A percentile compares a stretch with the other conserved stretches of the same genome.
Evolutionary conservation across 1,140 invertebrate genomes (phyloP).

Genomic region (Bemisia tabaci): DNA sequence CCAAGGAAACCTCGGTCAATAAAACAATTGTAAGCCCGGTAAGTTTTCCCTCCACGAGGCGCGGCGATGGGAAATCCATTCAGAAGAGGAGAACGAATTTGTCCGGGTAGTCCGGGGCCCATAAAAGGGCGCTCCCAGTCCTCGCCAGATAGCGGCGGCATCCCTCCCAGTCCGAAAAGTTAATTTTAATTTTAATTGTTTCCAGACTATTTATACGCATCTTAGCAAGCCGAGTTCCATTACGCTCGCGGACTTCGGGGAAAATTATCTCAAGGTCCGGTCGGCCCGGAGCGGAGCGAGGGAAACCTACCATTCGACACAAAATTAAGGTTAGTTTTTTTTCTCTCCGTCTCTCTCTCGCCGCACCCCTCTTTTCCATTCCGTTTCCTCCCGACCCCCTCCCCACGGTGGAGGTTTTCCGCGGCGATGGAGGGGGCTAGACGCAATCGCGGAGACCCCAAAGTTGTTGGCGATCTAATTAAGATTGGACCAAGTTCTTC

Average conservation of each 20-base stretch:
- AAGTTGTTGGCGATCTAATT: background rate
- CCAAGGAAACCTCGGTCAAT: no score
- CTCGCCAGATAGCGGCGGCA: no score
- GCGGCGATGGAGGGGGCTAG: no score
- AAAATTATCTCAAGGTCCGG: background rate
- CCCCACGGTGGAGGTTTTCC: background rate
- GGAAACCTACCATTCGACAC: background rate
- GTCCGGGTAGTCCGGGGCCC: no score
- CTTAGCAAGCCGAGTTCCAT: background rate
- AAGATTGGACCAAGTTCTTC: background rate
- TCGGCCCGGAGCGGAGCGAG: no score
- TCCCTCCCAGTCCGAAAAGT: no score
- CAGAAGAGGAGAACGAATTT: no score
- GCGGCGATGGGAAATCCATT: no score
- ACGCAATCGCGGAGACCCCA: background rate
- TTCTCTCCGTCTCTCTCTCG: background rate
- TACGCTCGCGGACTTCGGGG: background rate
- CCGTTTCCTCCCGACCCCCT: background rate
- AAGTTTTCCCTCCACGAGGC: no score
- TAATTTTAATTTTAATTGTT: constrained; percentile 1
- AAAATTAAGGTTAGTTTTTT: background rate
- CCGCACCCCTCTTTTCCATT: background rate
- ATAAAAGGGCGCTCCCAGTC: no score
- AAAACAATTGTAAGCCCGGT: no score
- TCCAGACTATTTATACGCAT: background rate